Conservation (phyloP, 2,113 vertebrate species). For the Globicephala melas region DNA sequence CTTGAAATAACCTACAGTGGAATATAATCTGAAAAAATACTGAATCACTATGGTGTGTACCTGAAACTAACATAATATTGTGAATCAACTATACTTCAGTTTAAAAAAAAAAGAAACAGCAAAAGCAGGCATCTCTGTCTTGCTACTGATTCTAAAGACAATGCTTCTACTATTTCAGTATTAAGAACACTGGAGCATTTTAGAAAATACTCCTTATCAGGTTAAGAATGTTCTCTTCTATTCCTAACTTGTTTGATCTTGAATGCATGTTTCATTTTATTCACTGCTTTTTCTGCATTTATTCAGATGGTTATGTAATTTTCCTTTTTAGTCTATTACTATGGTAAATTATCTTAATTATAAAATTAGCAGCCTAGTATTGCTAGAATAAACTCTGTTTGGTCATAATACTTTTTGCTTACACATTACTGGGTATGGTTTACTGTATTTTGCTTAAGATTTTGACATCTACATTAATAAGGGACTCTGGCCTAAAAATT, state of each 20-base stretch:
- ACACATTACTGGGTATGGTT: background rate
- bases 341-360: background rate
- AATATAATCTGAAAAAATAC: background rate
- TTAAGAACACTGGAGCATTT: background rate
- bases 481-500: background rate
- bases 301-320: background rate
- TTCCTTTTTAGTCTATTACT: background rate
- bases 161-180: background rate
- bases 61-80: background rate
- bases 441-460: background rate
- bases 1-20: background rate
- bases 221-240: background rate
- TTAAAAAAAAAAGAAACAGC: background rate
- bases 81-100: background rate
- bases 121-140: background rate
- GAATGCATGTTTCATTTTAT: background rate
- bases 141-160: background rate
- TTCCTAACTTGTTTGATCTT: background rate
- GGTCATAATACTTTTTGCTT: background rate
- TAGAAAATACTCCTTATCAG: background rate
- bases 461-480: slow-evolving; percentile 20
- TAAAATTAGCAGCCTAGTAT: background rate
- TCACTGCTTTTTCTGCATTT: background rate
- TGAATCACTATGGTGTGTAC: background rate
- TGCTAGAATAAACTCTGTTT: background rate